Evolutionary conservation across 2,888 invertebrate species (phyloP).

Genomic region (Drosophila barbarae): DNA sequence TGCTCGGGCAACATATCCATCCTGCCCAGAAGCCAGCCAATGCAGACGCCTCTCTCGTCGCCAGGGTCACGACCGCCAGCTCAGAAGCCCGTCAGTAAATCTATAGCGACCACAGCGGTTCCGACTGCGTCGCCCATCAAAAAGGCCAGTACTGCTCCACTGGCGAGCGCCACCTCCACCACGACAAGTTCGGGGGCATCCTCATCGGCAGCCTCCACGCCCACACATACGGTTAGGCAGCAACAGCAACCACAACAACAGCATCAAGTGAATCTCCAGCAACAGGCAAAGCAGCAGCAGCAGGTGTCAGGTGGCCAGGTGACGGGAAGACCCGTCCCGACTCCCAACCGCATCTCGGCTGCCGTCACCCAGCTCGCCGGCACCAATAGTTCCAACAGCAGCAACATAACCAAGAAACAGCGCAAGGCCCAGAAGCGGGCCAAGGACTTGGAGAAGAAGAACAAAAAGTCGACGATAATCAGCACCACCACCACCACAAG

Average conservation of each 20-base stretch:
- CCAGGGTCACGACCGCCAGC: conserved; percentile 13
- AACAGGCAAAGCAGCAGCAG: conserved; percentile 11
- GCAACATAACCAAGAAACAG: conserved; percentile 50
- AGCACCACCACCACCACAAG: conserved; percentile 30
- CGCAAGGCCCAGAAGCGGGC: conserved; percentile 65
- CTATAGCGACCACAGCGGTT: conserved; percentile 28
- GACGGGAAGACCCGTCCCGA: background rate
- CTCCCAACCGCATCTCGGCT: conserved; percentile 17
- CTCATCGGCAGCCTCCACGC: conserved; percentile 70
- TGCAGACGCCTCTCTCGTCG: conserved; percentile 25
- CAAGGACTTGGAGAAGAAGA: conserved; percentile 74
- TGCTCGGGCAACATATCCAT: conserved; percentile 41
- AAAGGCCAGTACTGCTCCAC: conserved; percentile 5
- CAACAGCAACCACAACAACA: conserved; percentile 9
- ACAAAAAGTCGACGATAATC: conserved; percentile 44
- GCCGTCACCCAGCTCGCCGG: conserved; percentile 35
- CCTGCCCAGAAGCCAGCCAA: conserved; percentile 39
- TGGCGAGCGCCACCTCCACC: conserved; percentile 7
- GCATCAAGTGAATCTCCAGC: conserved; percentile 5
- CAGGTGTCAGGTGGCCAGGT: conserved; percentile 5
- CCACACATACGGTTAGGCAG: conserved; percentile 58
- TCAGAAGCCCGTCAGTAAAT: conserved; percentile 33
- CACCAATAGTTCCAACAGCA: conserved; percentile 23
- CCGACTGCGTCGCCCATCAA: conserved; percentile 14
- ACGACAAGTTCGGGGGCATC: conserved; percentile 49